A percentile compares a stretch with the other conserved stretches of the same genome.
phyloP scores from a whole-genome alignment of 1,140 invertebrate species.

The Trichonephila inaurata region DNA sequence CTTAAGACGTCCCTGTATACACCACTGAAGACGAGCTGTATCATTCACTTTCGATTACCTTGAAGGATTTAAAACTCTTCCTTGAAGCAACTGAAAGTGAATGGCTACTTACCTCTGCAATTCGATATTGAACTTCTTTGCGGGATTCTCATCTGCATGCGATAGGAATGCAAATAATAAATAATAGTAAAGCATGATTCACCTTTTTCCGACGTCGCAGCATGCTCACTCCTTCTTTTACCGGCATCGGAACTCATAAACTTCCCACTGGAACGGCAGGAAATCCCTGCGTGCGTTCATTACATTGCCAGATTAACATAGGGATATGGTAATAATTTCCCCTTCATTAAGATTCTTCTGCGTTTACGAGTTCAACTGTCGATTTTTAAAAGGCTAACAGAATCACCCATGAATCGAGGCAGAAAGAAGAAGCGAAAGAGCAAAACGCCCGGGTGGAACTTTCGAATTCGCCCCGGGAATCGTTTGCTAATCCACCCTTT shows the following conservation, averaged over 20 bases:
- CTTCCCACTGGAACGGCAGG: neutral
- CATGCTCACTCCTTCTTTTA: neutral
- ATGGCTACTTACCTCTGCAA: neutral
- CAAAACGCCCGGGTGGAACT: constrained; percentile 66
- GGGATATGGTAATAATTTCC: neutral
- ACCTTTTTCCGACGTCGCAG: neutral
- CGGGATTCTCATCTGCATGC: neutral
- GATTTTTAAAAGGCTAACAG: neutral
- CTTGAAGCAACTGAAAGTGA: neutral
- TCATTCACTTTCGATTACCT: too few species aligned
- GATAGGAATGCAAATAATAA: neutral
- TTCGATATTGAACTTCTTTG: neutral
- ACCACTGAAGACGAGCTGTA: too few species aligned
- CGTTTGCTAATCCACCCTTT: constrained; percentile 67
- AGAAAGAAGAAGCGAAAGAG: neutral
- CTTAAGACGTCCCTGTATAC: too few species aligned
- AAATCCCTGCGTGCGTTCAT: constrained; percentile 1
- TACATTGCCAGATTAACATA: neutral
- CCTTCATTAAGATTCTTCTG: constrained; percentile 29
- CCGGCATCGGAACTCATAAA: neutral
- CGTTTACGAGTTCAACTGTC: constrained; percentile 15
- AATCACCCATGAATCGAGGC: neutral
- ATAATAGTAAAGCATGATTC: too few species aligned
- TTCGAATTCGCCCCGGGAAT: constrained; percentile 64
- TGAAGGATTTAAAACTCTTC: too few species aligned